A percentile compares a stretch with the other conserved stretches of the same genome.
phyloP scores from a whole-genome alignment of 2,888 invertebrate genomes.

The Myathropa florea region DNA sequence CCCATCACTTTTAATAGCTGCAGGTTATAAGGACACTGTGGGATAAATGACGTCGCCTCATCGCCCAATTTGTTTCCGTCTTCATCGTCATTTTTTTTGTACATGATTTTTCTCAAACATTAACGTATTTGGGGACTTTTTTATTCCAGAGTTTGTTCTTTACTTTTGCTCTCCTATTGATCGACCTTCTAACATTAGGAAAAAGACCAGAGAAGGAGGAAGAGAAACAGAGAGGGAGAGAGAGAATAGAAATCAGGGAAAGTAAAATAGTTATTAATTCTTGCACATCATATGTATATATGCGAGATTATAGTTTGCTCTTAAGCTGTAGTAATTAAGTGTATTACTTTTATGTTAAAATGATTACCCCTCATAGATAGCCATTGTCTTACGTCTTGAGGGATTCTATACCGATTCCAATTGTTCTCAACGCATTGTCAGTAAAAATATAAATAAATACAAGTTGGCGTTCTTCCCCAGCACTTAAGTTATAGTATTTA shows the following conservation, averaged over 20 bases:
- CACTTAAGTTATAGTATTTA: neutral
- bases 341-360: no score
- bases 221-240: no score
- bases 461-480: no score
- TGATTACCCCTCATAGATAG: no score
- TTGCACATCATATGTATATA: slow-evolving; percentile 54
- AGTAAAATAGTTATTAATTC: slow-evolving; percentile 63
- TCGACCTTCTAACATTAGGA: slow-evolving; percentile 57
- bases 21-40: slow-evolving; percentile 67
- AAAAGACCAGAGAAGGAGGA: slow-evolving; percentile 31
- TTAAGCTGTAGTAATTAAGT: no score
- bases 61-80: slow-evolving; percentile 70
- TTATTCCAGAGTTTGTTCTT: slow-evolving; percentile 37
- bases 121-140: slow-evolving; percentile 47
- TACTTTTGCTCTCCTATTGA: slow-evolving; percentile 31
- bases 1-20: slow-evolving; percentile 70
- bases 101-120: slow-evolving; percentile 45
- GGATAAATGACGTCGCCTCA: slow-evolving; percentile 69
- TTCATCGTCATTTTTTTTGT: slow-evolving; percentile 49
- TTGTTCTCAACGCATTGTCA: neutral
- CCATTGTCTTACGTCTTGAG: no score
- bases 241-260: slow-evolving; percentile 31
- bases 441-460: no score
- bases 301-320: no score
- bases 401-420: slow-evolving; percentile 35